Evolutionary conservation across 2,797 vertebrate genomes (phyloP), one percentile per base, ranked within the genome.

Genomic region (Halcyon leucocephala): DNA sequence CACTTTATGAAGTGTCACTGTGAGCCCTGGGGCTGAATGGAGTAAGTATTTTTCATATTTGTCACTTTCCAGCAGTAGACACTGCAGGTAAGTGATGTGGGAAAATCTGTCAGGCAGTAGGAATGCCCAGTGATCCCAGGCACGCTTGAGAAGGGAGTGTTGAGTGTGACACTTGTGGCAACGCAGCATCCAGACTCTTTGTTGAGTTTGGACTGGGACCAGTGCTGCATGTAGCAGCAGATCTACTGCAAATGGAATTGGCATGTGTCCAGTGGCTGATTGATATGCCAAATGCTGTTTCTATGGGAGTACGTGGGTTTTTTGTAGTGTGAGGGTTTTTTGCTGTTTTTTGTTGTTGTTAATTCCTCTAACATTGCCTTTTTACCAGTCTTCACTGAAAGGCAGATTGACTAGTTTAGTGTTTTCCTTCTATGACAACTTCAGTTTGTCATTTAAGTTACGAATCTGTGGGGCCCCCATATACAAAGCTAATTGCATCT

Each of bases 401-500:
- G 33, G 9, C 21, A 91, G 31, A 49, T 39, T 82, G 52, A 69
- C 18, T 42, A 6, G 6, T 80, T 89, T 74, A 82, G 18, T 55
- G 15, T 31, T 78, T 82, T 46, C 31, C 41, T 81, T 17, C 37
- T 64, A 52, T 31, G 52, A 91, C 89, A 89, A 91, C 26, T 77
- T 89, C 10, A 64, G 17, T 60, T 89, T 81, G 41, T 71, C 17
- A 57, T 85, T 81, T 89, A 80, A 78, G 64, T 81, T 89, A 51
- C 0, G 0, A 64, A 60, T 74, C 31, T 71, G 54, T 74, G 13
- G 9, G 7, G 4, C 12, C 73, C 26, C 7, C 7, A n/a, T 31
- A 64, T 48, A 31, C 22, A 48, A 24, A 82, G 24, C 1, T 79
- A 92, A 55, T 12, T 58, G 8, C 33, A 9, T 65, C 76, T 14